Base-by-base conservation (phyloP, 2,113 vertebrate genomes). In the Eurypyga helias region DNA sequence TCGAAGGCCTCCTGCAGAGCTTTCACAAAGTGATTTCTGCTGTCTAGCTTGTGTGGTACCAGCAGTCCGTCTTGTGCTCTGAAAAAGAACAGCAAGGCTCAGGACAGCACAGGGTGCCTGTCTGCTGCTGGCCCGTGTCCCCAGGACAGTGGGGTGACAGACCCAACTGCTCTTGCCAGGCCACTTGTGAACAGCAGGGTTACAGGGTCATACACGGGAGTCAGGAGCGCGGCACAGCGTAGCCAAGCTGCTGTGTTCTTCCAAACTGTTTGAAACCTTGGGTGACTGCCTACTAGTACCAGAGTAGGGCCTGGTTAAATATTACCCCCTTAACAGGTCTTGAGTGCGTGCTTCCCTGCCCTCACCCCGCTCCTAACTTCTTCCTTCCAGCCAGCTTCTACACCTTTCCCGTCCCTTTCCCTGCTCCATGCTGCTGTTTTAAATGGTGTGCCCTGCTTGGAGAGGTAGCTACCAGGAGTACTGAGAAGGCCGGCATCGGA, bases 31-130 rank as follows among this genome's bases (percentile, higher is more conserved):
- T 65, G 6, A 23, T 46, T 81, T 48, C 26, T 43, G 45, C 14
- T 41, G 7, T 70, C 28, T 38, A 92, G 33, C 46, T 87, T 90
- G 36, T 70, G 66, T 0, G 76, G 84, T 16, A 86, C n/a, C 65
- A 96, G 26, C 43, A 97, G 71, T 87, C 97, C 97, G 45, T 90
- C 93, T 54, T 78, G 72, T 64, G 97, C 95, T 90, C 97, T 98
- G 92, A 78, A 97, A 97, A 77, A 45, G 15, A 95, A 83, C 11
- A 71, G 57, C 18, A 28, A 66, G 58, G 66, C 54, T 96, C 69
- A 72, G 65, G 73, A 45, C 31, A 87, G 43, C 33, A 51, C 0
- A 4, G 11, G 2, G 9, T 87, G n/a, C 25, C 20, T 76, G 34
- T 61, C n/a, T 61, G 45, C 45, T 45, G 36, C 55, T 73, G n/a